These are phyloP conservation scores for Drosophila vallismaia DNA, from an alignment of 2,888 invertebrate species.

Conservation along the genomic window DNA sequence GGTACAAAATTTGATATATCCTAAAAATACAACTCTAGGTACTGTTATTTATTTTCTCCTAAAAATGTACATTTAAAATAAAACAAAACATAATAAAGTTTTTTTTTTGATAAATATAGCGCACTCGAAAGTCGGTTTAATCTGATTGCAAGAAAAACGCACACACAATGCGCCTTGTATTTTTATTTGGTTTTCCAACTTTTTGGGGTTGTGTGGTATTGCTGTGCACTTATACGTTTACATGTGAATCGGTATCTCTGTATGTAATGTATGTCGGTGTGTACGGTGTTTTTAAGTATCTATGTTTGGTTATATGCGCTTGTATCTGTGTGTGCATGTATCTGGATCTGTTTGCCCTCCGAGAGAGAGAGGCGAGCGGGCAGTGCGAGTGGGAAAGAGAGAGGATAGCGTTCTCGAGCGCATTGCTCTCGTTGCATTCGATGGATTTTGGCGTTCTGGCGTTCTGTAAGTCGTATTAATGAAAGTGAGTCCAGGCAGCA, in stretches of 20 bases:
- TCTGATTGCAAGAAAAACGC: conserved; percentile 41
- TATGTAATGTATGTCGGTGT: conserved; percentile 39
- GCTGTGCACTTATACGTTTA: conserved; percentile 52
- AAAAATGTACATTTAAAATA: neutral
- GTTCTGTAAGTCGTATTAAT: conserved; percentile 60
- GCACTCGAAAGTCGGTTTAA: conserved; percentile 39
- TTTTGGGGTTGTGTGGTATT: conserved; percentile 74
- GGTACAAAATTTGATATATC: too few species aligned
- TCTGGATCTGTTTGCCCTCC: conserved; percentile 55
- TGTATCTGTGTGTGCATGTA: conserved; percentile 38
- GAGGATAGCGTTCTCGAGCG: conserved; percentile 43
- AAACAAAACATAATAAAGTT: neutral
- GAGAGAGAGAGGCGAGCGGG: conserved; percentile 34
- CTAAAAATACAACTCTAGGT: too few species aligned
- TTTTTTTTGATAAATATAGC: conserved; percentile 11
- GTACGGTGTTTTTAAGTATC: conserved; percentile 32
- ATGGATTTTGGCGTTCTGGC: conserved; percentile 60
- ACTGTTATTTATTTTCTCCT: too few species aligned
- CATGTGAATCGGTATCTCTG: conserved; percentile 24
- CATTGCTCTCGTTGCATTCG: conserved; percentile 68
- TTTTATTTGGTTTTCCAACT: conserved; percentile 78
- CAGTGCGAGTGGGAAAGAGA: conserved; percentile 40
- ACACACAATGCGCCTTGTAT: conserved; percentile 69
- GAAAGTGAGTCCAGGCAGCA: conserved; percentile 76
- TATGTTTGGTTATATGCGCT: conserved; percentile 38